Percentiles rank a stretch among this genome's conserved stretches.
phyloP scores from a whole-genome alignment of 2,888 invertebrate genomes.

The Catotricha subobsoleta region DNA sequence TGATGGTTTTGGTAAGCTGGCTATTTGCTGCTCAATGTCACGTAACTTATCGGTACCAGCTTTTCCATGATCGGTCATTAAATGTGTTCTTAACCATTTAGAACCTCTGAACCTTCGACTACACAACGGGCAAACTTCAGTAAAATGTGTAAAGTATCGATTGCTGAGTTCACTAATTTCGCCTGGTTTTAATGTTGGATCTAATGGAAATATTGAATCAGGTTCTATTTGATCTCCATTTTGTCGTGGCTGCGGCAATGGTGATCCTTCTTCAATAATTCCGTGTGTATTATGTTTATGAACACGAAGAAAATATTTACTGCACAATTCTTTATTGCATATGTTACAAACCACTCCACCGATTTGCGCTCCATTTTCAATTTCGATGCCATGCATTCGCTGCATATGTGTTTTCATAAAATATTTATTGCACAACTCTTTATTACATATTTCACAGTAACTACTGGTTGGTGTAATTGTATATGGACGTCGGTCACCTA shows the following conservation, averaged over 20 bases:
- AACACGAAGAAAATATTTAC: slow-evolving; percentile 91
- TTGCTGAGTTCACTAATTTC: slow-evolving; percentile 35
- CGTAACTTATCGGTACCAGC: slow-evolving; percentile 28
- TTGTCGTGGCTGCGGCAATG: slow-evolving; percentile 28
- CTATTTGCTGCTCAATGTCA: slow-evolving; percentile 22
- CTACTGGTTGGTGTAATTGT: slow-evolving; percentile 58
- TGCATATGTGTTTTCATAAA: slow-evolving; percentile 99
- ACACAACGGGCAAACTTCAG: slow-evolving; percentile 69
- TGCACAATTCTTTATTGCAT: slow-evolving; percentile 95
- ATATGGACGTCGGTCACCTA: slow-evolving; percentile 34
- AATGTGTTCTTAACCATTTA: slow-evolving; percentile 73
- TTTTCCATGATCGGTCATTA: slow-evolving; percentile 69
- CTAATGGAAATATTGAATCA: slow-evolving; percentile 12
- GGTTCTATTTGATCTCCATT: slow-evolving; percentile 21
- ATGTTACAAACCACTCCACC: slow-evolving; percentile 93
- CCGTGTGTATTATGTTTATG: slow-evolving; percentile 98
- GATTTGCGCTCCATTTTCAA: slow-evolving; percentile 80
- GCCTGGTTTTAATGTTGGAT: slow-evolving; percentile 13
- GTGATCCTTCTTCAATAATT: slow-evolving; percentile 68
- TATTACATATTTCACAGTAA: slow-evolving; percentile 95
- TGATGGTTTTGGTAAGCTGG: slow-evolving; percentile 18
- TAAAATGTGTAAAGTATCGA: slow-evolving; percentile 46
- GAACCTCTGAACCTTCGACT: slow-evolving; percentile 72
- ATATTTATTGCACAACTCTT: slow-evolving; percentile 98
- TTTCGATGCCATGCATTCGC: slow-evolving; percentile 92